Percentiles rank a stretch among this genome's conserved stretches.
phyloP scores from a whole-genome alignment of 2,113 vertebrate genomes.

The Phrynocephalus versicolor region DNA sequence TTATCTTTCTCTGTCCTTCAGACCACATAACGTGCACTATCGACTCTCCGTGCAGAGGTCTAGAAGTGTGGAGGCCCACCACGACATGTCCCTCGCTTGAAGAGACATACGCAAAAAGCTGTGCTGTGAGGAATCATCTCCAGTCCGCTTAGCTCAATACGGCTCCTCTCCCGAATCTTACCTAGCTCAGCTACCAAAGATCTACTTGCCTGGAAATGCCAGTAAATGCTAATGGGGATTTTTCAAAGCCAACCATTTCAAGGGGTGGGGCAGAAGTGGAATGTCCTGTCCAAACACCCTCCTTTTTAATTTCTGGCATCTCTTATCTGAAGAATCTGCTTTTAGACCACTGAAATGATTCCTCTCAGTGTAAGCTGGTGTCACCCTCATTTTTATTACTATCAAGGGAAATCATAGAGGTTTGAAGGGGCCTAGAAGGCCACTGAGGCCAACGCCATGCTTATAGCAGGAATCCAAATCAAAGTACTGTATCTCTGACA shows the following conservation, averaged over 20 bases:
- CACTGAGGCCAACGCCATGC: no score
- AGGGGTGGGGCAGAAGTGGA: background rate
- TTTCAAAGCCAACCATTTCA: background rate
- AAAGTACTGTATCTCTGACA: no score
- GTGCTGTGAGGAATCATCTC: background rate
- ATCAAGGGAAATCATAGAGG: no score
- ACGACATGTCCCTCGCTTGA: background rate
- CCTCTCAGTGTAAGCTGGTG: no score
- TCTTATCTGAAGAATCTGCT: no score
- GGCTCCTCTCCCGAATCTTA: background rate
- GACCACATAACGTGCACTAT: background rate
- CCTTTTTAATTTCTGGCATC: no score
- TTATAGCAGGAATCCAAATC: no score
- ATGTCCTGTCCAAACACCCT: background rate
- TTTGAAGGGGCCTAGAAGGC: no score
- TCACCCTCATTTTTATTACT: no score
- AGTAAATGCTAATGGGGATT: background rate
- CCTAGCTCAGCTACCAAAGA: background rate
- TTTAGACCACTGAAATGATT: no score
- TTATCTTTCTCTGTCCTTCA: background rate
- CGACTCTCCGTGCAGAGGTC: background rate
- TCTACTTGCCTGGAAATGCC: background rate
- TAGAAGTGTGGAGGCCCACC: background rate
- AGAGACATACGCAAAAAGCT: background rate
- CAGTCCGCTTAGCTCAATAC: background rate